Conservation (phyloP, 2,888 invertebrate genomes). For the Acronicta leporina region DNA sequence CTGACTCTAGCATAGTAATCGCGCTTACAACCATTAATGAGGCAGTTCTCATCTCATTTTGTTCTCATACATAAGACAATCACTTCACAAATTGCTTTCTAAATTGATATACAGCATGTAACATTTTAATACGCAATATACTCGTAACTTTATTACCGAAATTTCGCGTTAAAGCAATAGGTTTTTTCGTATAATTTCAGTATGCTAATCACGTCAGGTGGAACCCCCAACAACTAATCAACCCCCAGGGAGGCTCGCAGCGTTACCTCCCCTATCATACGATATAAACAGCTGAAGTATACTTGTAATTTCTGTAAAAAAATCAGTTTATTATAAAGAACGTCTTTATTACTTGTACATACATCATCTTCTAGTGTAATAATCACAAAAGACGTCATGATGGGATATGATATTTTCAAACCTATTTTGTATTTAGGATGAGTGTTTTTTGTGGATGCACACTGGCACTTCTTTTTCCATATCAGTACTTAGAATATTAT, state of each 20-base stretch:
- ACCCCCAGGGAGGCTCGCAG: slow-evolving; percentile 45
- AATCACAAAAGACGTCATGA: too few species aligned
- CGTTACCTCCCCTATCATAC: slow-evolving; percentile 49
- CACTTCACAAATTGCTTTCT: too few species aligned
- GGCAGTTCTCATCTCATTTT: too few species aligned
- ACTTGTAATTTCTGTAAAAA: slow-evolving; percentile 25
- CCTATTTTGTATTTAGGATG: too few species aligned
- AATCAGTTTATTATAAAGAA: slow-evolving; percentile 32
- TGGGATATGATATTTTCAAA: too few species aligned
- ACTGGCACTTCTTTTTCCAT: too few species aligned
- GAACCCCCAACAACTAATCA: slow-evolving; percentile 59
- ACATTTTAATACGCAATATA: slow-evolving; percentile 32
- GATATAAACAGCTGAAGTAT: slow-evolving; percentile 43
- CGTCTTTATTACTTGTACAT: neutral
- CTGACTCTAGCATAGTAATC: too few species aligned
- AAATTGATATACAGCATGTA: slow-evolving; percentile 17
- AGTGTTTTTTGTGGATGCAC: too few species aligned
- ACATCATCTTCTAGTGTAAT: too few species aligned
- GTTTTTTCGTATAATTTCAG: slow-evolving; percentile 71
- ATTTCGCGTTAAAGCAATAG: slow-evolving; percentile 58
- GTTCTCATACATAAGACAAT: too few species aligned
- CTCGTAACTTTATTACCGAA: slow-evolving; percentile 46
- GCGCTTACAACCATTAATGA: too few species aligned
- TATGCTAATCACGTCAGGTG: slow-evolving; percentile 75
- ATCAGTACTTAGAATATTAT: too few species aligned